Evolutionary conservation across 2,888 invertebrate genomes (phyloP).

Genomic region (Cheilosia urbana): DNA sequence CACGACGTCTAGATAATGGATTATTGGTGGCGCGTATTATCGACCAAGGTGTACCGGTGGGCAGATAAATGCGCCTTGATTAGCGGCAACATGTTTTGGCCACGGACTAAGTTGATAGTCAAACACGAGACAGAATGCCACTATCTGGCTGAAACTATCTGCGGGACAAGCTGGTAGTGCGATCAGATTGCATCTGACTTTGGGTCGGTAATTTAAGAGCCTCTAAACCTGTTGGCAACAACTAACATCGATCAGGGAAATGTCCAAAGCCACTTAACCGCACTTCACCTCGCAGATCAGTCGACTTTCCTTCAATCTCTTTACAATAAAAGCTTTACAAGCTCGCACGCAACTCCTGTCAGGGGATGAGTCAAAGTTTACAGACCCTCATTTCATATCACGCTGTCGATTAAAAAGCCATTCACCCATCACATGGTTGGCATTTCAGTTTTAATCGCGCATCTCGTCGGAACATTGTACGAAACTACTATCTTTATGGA

Average conservation of each 20-base stretch:
- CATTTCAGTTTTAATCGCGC: constrained; percentile 69
- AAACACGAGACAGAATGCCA: constrained; percentile 39
- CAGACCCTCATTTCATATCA: constrained; percentile 56
- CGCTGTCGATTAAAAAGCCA: constrained; percentile 70
- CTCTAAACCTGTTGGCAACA: not conserved
- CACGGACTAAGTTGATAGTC: constrained; percentile 44
- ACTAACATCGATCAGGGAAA: no score
- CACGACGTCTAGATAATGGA: constrained; percentile 72
- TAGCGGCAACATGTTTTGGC: constrained; percentile 41
- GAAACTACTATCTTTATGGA: constrained; percentile 61
- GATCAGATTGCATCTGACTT: not conserved
- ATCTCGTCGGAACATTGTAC: constrained; percentile 36
- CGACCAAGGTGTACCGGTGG: constrained; percentile 53
- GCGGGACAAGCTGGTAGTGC: not conserved
- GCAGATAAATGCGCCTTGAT: constrained; percentile 60
- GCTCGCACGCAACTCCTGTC: constrained; percentile 24
- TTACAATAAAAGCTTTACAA: not conserved
- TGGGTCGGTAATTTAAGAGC: not conserved
- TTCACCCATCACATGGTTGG: constrained; percentile 69
- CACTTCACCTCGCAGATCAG: not conserved
- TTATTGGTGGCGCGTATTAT: constrained; percentile 72
- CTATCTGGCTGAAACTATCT: constrained; percentile 25
- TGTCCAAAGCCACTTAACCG: not conserved
- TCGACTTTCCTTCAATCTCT: not conserved
- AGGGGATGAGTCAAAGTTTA: constrained; percentile 26